Conservation (phyloP, 2,797 vertebrate genomes). For the Gastrophryne carolinensis region DNA sequence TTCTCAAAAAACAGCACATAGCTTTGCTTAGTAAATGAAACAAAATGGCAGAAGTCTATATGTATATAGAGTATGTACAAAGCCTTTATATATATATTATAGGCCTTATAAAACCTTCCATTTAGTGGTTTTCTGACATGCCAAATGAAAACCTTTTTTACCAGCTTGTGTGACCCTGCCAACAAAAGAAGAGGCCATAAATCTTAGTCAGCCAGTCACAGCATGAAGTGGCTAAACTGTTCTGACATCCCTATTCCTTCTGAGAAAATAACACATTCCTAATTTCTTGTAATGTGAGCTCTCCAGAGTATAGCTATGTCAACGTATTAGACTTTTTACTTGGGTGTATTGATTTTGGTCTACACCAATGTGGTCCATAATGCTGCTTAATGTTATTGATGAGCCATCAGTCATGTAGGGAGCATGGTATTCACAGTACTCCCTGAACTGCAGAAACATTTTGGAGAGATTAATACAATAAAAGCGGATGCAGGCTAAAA, state of each 20-base stretch:
- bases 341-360: slow-evolving; percentile 90
- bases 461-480: slow-evolving; percentile 84
- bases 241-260: slow-evolving; percentile 76
- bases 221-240: slow-evolving; percentile 68
- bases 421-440: slow-evolving; percentile 89
- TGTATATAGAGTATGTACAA: too few relatives aligned
- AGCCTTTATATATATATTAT: too few relatives aligned
- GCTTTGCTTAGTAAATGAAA: too few relatives aligned
- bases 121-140: neutral
- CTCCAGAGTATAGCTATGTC: slow-evolving; percentile 80
- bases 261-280: slow-evolving; percentile 84
- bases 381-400: slow-evolving; percentile 98
- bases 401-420: slow-evolving; percentile 91
- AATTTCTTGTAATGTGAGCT: slow-evolving; percentile 85
- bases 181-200: slow-evolving; percentile 65
- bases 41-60: too few relatives aligned
- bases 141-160: slow-evolving; percentile 32
- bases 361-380: slow-evolving; percentile 86
- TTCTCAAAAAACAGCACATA: too few relatives aligned
- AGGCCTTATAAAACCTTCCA: too few relatives aligned
- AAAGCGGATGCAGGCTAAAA: slow-evolving; percentile 73
- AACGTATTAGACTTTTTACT: slow-evolving; percentile 90
- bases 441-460: slow-evolving; percentile 77
- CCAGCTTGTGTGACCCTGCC: slow-evolving; percentile 49
- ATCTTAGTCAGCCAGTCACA: slow-evolving; percentile 70